Percentiles rank a stretch among this genome's conserved stretches.
Evolutionary conservation across 2,113 vertebrate genomes (phyloP).

Genomic region (Malurus alboscapulatus): DNA sequence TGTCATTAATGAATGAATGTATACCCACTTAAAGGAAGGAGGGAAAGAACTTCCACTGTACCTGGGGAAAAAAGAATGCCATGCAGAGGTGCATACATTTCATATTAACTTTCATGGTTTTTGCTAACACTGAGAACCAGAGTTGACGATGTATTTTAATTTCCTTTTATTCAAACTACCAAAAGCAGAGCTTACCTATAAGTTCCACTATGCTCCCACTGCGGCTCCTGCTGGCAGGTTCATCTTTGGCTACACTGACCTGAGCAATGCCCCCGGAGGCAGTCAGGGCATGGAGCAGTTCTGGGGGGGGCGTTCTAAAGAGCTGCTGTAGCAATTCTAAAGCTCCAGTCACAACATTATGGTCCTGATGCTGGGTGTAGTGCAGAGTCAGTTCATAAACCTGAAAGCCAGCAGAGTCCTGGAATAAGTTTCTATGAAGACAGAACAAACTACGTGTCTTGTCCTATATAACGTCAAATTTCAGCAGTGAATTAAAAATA

Average conservation of each 20-base stretch:
- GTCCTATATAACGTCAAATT: not conserved
- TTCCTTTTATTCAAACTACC: not conserved
- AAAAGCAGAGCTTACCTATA: conserved; percentile 77
- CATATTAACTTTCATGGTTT: not conserved
- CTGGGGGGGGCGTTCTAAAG: conserved; percentile 88
- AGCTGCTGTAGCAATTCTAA: conserved; percentile 92
- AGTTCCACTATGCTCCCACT: conserved; percentile 93
- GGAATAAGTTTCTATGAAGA: not conserved
- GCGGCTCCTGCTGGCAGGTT: conserved; percentile 77
- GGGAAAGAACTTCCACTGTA: not conserved
- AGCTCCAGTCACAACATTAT: conserved; percentile 94
- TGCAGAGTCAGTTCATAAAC: conserved; percentile 94
- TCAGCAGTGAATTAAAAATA: not conserved
- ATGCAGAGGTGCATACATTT: not conserved
- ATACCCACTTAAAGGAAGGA: not conserved
- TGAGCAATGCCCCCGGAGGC: conserved; percentile 77
- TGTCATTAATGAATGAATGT: not conserved
- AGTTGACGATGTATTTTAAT: not conserved
- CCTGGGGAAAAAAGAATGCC: not conserved
- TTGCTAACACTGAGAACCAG: not conserved
- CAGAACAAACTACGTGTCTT: not conserved
- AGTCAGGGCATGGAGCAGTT: conserved; percentile 87
- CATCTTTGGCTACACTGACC: conserved; percentile 78
- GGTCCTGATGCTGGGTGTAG: conserved; percentile 93
- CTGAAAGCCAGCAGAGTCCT: conserved; percentile 58